These are phyloP conservation scores for Hyalella azteca DNA, from an alignment of 2,888 invertebrate species.

Conservation along the genomic window DNA sequence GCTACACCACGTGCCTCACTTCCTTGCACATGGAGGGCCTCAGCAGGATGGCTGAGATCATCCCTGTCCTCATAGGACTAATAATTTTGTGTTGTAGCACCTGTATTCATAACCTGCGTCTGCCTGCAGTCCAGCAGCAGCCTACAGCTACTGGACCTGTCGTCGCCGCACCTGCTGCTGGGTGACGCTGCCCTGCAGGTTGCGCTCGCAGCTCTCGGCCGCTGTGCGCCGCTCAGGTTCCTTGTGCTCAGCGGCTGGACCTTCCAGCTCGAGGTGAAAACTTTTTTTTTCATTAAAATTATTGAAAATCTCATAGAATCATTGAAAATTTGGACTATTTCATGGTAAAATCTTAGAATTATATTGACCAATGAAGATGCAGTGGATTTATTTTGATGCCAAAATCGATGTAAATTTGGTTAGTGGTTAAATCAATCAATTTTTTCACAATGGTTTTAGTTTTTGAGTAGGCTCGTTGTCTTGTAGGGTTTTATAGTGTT, in stretches of 20 bases:
- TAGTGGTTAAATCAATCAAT: no score
- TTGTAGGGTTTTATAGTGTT: no score
- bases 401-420: no score
- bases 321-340: no score
- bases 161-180: conserved; percentile 67
- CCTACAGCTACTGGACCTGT: conserved; percentile 68
- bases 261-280: conserved; percentile 68
- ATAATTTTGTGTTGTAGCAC: not conserved
- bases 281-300: no score
- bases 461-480: no score
- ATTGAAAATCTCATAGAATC: no score
- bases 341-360: no score
- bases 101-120: not conserved
- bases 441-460: no score
- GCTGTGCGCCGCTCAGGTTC: conserved; percentile 66
- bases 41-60: conserved; percentile 67
- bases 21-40: conserved; percentile 68
- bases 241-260: conserved; percentile 69
- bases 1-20: conserved; percentile 67
- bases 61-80: conserved; percentile 67
- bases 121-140: conserved; percentile 51
- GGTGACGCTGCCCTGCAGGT: conserved; percentile 67
- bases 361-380: no score
- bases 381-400: no score
- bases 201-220: conserved; percentile 65